A percentile compares a stretch with the other conserved stretches of the same genome.
phyloP scores from a whole-genome alignment of 2,888 invertebrate species.

The Thera obeliscata region DNA sequence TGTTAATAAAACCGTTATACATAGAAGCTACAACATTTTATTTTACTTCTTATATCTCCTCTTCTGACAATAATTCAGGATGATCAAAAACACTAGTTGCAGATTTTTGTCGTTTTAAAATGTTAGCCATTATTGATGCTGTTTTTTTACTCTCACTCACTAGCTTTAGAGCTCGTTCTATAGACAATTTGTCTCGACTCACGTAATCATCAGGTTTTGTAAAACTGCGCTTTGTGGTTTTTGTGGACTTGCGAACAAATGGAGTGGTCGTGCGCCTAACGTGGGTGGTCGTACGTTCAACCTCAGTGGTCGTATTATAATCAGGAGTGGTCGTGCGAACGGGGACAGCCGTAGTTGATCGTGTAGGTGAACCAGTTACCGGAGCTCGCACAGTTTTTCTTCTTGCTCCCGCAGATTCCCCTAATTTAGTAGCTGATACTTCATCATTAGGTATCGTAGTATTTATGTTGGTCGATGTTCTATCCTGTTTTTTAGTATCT shows the following conservation, averaged over 20 bases:
- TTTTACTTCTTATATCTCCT: constrained; percentile 25
- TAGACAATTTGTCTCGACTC: constrained; percentile 40
- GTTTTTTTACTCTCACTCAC: constrained; percentile 53
- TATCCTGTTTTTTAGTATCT: not conserved
- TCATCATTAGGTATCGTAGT: constrained; percentile 3
- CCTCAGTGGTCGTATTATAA: not conserved
- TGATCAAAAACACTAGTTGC: constrained; percentile 7
- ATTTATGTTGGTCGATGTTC: constrained; percentile 2
- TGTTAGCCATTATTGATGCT: constrained; percentile 39
- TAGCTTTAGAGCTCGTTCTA: constrained; percentile 50
- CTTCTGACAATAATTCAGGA: constrained; percentile 5
- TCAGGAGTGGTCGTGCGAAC: constrained; percentile 18
- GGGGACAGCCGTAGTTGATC: not conserved
- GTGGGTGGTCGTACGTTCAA: constrained; percentile 15
- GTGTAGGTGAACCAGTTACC: not conserved
- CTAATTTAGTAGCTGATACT: not conserved
- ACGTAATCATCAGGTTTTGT: constrained; percentile 30
- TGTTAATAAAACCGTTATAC: constrained; percentile 84
- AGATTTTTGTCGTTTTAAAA: constrained; percentile 33
- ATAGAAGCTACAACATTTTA: constrained; percentile 59
- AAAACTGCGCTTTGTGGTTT: not conserved
- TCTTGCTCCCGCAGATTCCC: not conserved
- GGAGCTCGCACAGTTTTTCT: constrained; percentile 14
- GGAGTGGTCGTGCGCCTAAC: constrained; percentile 4
- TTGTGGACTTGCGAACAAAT: constrained; percentile 5